Evolutionary conservation across 1,140 invertebrate genomes (phyloP), one percentile per base, ranked within the genome.

Genomic region (Drosophila nasuta): DNA sequence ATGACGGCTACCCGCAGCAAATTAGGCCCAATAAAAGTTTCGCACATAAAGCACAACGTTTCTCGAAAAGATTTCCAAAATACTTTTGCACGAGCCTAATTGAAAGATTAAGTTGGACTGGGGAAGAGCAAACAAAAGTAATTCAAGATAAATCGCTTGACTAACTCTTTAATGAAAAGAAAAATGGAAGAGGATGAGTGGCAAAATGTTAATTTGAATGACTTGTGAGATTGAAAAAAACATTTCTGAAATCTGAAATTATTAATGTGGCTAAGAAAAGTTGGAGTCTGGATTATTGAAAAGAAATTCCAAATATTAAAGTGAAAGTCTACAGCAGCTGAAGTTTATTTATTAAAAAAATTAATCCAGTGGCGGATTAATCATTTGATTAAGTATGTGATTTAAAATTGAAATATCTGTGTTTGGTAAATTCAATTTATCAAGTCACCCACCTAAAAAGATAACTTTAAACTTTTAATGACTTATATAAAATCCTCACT

Each of bases 1-100:
- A 75, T 71, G 57, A 75, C 54, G 54, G 79, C 75, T 72, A 79
- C 82, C 83, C 80, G 77, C 83, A 88, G 80, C 79, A 17, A 79
- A 73, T 81, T 75, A 70, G 82, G 67, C 62, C 51, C 30, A 68
- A 74, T 10, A 57, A 83, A 78, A 82, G 65, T 13, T 71, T 72
- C 54, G 69, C 65, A 63, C 70, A 81, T 75, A 73, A 81, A 57
- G 59, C 63, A 7, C 28, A 66, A 67, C 28, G 25, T 69, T 62
- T 13, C 10, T 25, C 20, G 20, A 25, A 6, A 30, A 7, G 52
- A 67, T 45, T 64, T 45, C 6, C n/a, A 30, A 33, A 13, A 8
- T 25, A 30, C 10, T n/a, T 41, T n/a, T 3, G 38, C 10, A 3
- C 10, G 35, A 46, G 5, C 52, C 67, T 67, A 67, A 83, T 77